Conservation (phyloP, 2,888 invertebrate genomes). For the Stegophylla sp. region DNA sequence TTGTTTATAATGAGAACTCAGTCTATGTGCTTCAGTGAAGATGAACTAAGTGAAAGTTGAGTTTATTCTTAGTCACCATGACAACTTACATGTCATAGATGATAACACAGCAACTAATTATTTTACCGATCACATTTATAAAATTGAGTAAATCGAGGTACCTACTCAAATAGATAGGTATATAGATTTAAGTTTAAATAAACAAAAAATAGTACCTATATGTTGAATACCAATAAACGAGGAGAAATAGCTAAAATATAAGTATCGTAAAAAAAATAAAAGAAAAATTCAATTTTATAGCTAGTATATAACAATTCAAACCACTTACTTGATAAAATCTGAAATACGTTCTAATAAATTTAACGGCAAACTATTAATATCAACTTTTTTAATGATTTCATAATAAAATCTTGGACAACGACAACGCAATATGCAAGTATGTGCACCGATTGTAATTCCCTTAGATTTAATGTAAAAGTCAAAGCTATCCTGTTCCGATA, state of each 20-base stretch:
- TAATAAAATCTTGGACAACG: slow-evolving; percentile 47
- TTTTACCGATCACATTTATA: not conserved
- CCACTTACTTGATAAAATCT: slow-evolving; percentile 50
- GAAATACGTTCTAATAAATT: slow-evolving; percentile 41
- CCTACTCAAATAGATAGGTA: too few species aligned
- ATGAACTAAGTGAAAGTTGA: slow-evolving; percentile 40
- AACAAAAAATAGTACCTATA: too few species aligned
- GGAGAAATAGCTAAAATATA: not conserved
- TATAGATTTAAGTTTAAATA: too few species aligned
- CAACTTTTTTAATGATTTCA: slow-evolving; percentile 43
- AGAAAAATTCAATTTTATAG: not conserved
- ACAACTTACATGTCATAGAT: slow-evolving; percentile 37
- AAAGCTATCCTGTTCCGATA: slow-evolving; percentile 21
- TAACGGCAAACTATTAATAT: slow-evolving; percentile 38
- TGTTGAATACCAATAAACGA: not conserved
- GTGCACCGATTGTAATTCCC: slow-evolving; percentile 31
- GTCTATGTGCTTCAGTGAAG: slow-evolving; percentile 43
- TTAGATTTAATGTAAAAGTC: slow-evolving; percentile 45
- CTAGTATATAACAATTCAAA: not conserved
- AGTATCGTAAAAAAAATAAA: not conserved
- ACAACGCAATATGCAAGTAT: slow-evolving; percentile 49
- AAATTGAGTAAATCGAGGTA: too few species aligned
- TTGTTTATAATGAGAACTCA: slow-evolving; percentile 38
- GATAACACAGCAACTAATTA: slow-evolving; percentile 28
- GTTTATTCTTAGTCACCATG: slow-evolving; percentile 36